These are phyloP conservation scores for Drosophila fulvimacula DNA, from an alignment of 2,888 invertebrate genomes.

Conservation along the genomic window DNA sequence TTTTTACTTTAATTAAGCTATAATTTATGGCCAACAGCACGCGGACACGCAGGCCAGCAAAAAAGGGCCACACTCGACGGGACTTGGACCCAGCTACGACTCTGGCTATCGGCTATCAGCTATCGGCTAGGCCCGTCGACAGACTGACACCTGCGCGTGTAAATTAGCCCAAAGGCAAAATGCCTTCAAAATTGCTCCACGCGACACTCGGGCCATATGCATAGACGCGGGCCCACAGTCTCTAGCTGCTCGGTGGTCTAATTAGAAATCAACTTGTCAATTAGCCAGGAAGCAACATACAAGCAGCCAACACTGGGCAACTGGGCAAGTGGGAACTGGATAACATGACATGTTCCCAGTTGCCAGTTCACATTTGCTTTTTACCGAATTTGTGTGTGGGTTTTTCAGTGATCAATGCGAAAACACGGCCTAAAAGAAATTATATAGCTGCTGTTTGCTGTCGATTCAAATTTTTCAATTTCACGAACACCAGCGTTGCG, in stretches of 20 bases:
- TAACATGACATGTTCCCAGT: conserved; percentile 52
- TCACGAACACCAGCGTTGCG: conserved; percentile 44
- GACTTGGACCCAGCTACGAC: background rate
- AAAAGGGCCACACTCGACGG: conserved; percentile 67
- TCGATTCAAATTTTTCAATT: conserved; percentile 75
- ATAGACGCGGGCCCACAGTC: conserved; percentile 29
- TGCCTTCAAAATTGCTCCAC: conserved; percentile 18
- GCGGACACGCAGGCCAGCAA: conserved; percentile 69
- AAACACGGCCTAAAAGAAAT: conserved; percentile 63
- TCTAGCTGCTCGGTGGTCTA: conserved; percentile 78
- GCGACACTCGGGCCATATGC: conserved; percentile 62
- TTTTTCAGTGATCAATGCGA: conserved; percentile 71
- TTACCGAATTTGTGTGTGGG: conserved; percentile 11
- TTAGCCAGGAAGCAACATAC: conserved; percentile 64
- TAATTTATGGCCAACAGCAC: conserved; percentile 76
- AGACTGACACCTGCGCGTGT: conserved; percentile 74
- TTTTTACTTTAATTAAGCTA: conserved; percentile 77
- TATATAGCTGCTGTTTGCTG: conserved; percentile 55
- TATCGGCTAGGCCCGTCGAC: conserved; percentile 31
- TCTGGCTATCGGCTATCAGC: background rate
- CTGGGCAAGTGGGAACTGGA: conserved; percentile 16
- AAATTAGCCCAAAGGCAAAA: conserved; percentile 57
- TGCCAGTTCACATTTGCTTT: conserved; percentile 13
- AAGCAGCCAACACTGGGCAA: conserved; percentile 29
- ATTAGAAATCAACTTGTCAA: conserved; percentile 84